A percentile compares a stretch with the other conserved stretches of the same genome.
These are phyloP conservation scores for Folsomia manolachei DNA, from an alignment of 2,888 invertebrate genomes.

Conservation along the genomic window DNA sequence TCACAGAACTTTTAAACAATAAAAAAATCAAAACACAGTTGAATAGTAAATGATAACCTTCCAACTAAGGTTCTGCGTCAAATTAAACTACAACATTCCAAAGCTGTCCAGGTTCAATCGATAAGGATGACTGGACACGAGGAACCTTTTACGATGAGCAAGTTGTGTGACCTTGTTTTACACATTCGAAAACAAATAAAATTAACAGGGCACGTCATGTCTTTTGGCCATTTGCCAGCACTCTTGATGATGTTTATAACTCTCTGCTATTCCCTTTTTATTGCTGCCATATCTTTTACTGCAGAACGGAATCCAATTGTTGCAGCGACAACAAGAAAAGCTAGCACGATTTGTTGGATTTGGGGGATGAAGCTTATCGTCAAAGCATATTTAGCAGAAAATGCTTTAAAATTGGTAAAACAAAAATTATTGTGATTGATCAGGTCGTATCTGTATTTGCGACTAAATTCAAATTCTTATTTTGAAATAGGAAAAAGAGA, in stretches of 20 bases:
- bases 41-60: too few species aligned
- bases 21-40: too few species aligned
- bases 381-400: not conserved
- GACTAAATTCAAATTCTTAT: too few species aligned
- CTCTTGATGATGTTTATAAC: constrained; percentile 22
- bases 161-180: not conserved
- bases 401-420: not conserved
- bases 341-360: not conserved
- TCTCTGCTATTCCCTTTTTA: constrained; percentile 27
- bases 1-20: not conserved
- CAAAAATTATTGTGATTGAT: not conserved
- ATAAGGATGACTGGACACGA: too few species aligned
- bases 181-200: constrained; percentile 18
- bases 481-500: not conserved
- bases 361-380: not conserved
- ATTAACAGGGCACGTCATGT: not conserved
- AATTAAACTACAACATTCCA: not conserved
- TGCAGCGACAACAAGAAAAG: constrained; percentile 21
- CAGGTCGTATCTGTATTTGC: too few species aligned
- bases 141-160: not conserved
- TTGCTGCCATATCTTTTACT: constrained; percentile 1
- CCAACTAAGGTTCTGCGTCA: not conserved
- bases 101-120: too few species aligned
- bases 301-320: constrained; percentile 12
- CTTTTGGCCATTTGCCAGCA: constrained; percentile 12